Percentiles rank a stretch among this genome's conserved stretches.
Evolutionary conservation across 1,140 invertebrate genomes (phyloP).

Genomic region (Heterodera carotae): DNA sequence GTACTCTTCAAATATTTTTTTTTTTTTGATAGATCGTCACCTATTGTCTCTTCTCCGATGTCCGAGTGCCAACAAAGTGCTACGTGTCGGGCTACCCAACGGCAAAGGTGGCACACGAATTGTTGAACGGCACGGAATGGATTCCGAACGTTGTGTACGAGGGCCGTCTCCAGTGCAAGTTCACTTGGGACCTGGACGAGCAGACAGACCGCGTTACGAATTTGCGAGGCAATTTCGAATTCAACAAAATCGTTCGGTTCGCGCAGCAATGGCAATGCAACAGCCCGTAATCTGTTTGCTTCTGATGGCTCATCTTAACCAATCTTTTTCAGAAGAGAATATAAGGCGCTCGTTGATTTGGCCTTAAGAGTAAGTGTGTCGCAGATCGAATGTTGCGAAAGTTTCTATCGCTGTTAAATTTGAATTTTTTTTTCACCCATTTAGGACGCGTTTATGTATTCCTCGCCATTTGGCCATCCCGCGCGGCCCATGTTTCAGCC

Average conservation of each 20-base stretch:
- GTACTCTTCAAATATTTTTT: neutral
- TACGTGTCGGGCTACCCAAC: neutral
- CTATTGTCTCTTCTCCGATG: neutral
- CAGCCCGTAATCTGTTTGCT: neutral
- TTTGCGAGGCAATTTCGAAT: neutral
- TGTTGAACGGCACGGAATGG: neutral
- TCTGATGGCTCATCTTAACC: no score
- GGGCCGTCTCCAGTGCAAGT: neutral
- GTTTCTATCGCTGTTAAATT: no score
- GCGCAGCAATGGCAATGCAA: neutral
- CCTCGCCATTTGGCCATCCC: neutral
- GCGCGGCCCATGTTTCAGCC: neutral
- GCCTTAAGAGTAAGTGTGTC: neutral
- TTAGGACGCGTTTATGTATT: neutral
- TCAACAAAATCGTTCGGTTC: neutral
- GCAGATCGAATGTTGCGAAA: no score
- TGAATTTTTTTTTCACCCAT: neutral
- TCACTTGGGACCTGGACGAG: neutral
- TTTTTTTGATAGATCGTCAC: neutral
- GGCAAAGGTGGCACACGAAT: neutral
- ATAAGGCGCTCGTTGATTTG: neutral
- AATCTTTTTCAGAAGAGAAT: neutral
- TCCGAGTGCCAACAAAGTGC: neutral
- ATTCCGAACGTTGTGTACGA: conserved; percentile 5
- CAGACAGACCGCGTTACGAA: neutral